Conservation (phyloP, 2,797 vertebrate genomes). For the Gadopsis bispinosus region DNA sequence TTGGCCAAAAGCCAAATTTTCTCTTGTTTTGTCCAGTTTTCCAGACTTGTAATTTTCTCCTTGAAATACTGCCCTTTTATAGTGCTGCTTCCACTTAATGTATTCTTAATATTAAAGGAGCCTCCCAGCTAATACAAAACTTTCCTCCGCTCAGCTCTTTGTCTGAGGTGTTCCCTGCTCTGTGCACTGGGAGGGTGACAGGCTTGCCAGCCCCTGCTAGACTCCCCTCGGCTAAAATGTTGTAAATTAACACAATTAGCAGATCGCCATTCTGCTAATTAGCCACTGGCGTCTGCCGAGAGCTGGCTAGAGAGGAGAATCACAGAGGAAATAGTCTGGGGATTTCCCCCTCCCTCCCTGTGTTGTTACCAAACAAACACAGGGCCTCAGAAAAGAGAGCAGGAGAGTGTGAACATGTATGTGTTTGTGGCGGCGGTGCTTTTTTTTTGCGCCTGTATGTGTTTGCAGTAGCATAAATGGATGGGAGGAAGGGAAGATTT, state of each 20-base stretch:
- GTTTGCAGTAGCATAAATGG: conserved; percentile 65
- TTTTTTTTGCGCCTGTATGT: conserved; percentile 36
- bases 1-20: conserved; percentile 16
- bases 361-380: conserved; percentile 93
- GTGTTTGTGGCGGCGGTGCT: conserved; percentile 35
- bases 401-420: conserved; percentile 60
- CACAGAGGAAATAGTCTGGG: conserved; percentile 87
- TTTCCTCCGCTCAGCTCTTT: conserved; percentile 79
- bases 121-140: conserved; percentile 54
- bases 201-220: conserved; percentile 89
- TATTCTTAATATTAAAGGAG: conserved; percentile 57
- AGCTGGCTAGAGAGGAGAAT: conserved; percentile 89
- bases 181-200: conserved; percentile 88
- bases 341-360: conserved; percentile 81
- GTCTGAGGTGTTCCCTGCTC: conserved; percentile 88
- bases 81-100: conserved; percentile 30
- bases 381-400: conserved; percentile 74
- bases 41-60: conserved; percentile 15
- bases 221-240: conserved; percentile 96
- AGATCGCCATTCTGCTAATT: conserved; percentile 96
- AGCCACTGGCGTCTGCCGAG: conserved; percentile 92
- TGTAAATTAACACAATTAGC: conserved; percentile 99
- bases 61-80: conserved; percentile 43
- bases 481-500: conserved; percentile 54
- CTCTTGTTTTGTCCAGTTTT: conserved; percentile 18